These are phyloP conservation scores for Eurosta solidaginis DNA, from an alignment of 1,140 invertebrate species.

Conservation along the genomic window DNA sequence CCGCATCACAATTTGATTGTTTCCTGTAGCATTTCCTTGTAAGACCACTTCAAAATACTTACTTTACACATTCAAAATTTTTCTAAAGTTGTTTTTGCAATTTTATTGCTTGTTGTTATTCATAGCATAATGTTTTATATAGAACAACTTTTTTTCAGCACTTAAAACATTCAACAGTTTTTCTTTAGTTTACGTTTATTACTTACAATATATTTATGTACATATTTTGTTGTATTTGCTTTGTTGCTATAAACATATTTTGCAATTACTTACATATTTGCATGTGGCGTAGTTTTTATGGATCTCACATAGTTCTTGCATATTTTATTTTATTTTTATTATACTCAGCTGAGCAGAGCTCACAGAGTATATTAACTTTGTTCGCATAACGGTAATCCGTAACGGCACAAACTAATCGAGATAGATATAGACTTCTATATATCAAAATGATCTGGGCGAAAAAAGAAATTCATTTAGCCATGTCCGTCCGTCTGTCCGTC, in stretches of 20 bases:
- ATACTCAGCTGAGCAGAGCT: too few relatives aligned
- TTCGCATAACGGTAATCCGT: too few relatives aligned
- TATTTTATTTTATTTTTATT: neutral
- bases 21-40: neutral
- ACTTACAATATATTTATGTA: neutral
- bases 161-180: neutral
- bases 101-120: neutral
- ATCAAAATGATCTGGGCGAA: too few relatives aligned
- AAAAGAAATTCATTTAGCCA: too few relatives aligned
- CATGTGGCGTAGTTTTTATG: constrained; percentile 17
- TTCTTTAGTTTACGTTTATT: neutral
- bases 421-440: too few relatives aligned
- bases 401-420: too few relatives aligned
- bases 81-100: neutral
- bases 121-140: neutral
- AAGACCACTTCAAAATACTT: constrained; percentile 7
- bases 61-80: neutral
- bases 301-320: neutral
- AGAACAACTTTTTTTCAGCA: neutral
- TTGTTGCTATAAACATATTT: neutral
- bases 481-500: too few relatives aligned
- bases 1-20: neutral
- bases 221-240: neutral
- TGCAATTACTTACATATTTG: neutral
- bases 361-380: too few relatives aligned